These are phyloP conservation scores for Microctonus brassicae DNA, from an alignment of 2,888 invertebrate genomes.

Conservation along the genomic window DNA sequence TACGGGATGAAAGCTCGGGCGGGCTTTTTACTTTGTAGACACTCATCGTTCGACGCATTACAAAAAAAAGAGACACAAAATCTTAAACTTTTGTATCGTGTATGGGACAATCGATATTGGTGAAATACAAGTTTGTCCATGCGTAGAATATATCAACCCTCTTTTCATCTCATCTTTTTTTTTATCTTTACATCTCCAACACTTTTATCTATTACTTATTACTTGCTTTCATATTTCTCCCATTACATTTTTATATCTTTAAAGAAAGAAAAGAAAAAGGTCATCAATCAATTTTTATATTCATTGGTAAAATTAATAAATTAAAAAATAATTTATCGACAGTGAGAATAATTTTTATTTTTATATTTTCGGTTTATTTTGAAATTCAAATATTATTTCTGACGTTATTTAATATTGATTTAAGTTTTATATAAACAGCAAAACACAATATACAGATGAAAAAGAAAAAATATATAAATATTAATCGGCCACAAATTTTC, in stretches of 20 bases:
- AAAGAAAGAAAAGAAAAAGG: neutral
- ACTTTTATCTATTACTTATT: neutral
- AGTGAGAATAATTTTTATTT: too few species aligned
- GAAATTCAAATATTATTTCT: too few species aligned
- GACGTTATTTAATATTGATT: neutral
- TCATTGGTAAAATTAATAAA: neutral
- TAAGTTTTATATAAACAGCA: constrained; percentile 17
- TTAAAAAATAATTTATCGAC: too few species aligned
- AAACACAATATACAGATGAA: constrained; percentile 36
- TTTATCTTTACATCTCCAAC: neutral
- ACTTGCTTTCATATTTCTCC: neutral
- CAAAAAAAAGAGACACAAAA: constrained; percentile 16
- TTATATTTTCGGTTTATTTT: neutral
- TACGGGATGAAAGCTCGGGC: constrained; percentile 41
- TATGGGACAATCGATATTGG: constrained; percentile 44
- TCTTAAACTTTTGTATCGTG: constrained; percentile 35
- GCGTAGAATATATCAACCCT: constrained; percentile 18
- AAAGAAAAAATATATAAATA: constrained; percentile 27
- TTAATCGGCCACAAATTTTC: constrained; percentile 40
- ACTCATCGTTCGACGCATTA: constrained; percentile 42
- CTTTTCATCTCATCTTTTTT: neutral
- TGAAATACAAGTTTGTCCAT: constrained; percentile 43
- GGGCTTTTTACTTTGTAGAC: constrained; percentile 45
- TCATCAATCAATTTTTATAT: neutral
- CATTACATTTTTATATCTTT: neutral